phyloP scores from a whole-genome alignment of 2,888 invertebrate genomes.

The Julus scanicus region DNA sequence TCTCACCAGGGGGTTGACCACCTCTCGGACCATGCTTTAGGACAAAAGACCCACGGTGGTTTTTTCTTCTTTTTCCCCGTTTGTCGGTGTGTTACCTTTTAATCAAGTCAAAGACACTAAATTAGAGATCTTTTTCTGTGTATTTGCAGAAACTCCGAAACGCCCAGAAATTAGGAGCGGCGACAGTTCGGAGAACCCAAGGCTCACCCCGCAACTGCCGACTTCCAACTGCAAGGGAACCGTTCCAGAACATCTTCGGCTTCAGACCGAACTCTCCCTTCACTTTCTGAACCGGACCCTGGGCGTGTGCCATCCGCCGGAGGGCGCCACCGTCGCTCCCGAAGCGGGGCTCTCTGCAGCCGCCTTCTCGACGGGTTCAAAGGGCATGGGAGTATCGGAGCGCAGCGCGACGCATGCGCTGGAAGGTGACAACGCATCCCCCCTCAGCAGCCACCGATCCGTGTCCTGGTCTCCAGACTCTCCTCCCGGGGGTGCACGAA shows the following conservation, averaged over 20 bases:
- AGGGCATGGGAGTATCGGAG: constrained; percentile 55
- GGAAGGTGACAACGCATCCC: constrained; percentile 54
- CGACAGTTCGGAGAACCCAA: background rate
- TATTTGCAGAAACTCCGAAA: background rate
- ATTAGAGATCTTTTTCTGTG: background rate
- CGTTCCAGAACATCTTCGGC: background rate
- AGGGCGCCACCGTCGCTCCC: background rate
- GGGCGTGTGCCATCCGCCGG: background rate
- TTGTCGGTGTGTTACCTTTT: background rate
- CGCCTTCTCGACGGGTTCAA: too few species aligned
- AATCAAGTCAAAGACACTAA: background rate
- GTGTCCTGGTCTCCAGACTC: constrained; percentile 16
- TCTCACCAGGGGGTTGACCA: background rate
- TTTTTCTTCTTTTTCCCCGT: background rate
- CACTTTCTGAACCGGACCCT: background rate
- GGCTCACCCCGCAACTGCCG: background rate
- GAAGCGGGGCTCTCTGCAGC: background rate
- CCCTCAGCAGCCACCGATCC: constrained; percentile 20
- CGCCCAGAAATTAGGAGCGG: constrained; percentile 9
- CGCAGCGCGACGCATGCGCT: constrained; percentile 48
- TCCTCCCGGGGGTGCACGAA: background rate
- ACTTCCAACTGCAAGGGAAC: background rate
- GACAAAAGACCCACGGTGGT: constrained; percentile 12
- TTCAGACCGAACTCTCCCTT: background rate
- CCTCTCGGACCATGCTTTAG: background rate